A percentile compares a stretch with the other conserved stretches of the same genome.
phyloP scores from a whole-genome alignment of 2,888 invertebrate species.

The Lycia hirtaria region DNA sequence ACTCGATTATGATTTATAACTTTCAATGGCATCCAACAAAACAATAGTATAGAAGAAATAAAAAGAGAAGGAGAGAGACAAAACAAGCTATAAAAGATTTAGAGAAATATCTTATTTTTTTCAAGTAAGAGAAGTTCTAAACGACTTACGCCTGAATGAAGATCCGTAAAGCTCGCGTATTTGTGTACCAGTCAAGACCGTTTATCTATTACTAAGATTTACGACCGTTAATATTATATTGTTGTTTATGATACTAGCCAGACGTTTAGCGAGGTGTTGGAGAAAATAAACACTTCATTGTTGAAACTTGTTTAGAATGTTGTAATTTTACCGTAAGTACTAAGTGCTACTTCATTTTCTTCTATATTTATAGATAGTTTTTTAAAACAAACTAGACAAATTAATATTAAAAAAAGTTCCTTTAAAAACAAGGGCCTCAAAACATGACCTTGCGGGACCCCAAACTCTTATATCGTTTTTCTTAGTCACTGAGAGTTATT shows the following conservation, averaged over 20 bases:
- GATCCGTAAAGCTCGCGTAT: constrained; percentile 8
- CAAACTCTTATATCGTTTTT: constrained; percentile 16
- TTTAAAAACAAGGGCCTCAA: constrained; percentile 18
- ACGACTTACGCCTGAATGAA: constrained; percentile 5
- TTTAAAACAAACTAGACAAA: too few relatives aligned
- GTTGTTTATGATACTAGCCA: constrained; percentile 47
- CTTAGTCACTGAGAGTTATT: constrained; percentile 20
- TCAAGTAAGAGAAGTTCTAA: neutral
- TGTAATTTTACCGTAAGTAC: neutral
- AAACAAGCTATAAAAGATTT: neutral
- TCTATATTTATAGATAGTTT: neutral
- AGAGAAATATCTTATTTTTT: too few relatives aligned
- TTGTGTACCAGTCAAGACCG: constrained; percentile 16
- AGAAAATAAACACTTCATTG: constrained; percentile 45
- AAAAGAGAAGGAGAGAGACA: neutral
- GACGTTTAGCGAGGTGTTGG: constrained; percentile 37
- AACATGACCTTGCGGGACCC: constrained; percentile 34
- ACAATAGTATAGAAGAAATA: too few relatives aligned
- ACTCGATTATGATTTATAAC: too few relatives aligned
- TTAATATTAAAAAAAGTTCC: neutral
- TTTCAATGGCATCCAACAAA: too few relatives aligned
- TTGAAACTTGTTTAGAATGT: constrained; percentile 7
- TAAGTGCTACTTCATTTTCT: neutral
- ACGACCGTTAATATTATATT: constrained; percentile 43
- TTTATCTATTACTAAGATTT: constrained; percentile 41